Evolutionary conservation across 2,888 invertebrate genomes (phyloP).

Genomic region (Incurvaria masculella): DNA sequence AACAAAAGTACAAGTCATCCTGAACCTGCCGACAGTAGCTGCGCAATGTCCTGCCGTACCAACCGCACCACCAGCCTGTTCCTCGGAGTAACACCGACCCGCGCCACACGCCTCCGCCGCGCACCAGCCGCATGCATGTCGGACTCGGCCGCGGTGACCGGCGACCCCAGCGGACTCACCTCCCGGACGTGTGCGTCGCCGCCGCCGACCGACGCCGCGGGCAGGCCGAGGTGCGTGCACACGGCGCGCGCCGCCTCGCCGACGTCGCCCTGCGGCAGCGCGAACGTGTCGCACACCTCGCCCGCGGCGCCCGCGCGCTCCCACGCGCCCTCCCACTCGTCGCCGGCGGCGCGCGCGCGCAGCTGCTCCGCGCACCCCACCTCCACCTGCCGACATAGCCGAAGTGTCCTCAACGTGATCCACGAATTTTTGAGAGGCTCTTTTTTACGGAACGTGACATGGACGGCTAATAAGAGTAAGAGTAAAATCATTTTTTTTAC

Average conservation of each 20-base stretch:
- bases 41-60: too few relatives aligned
- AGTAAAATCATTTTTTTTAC: too few relatives aligned
- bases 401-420: too few relatives aligned
- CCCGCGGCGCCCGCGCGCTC: conserved; percentile 64
- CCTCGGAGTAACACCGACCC: conserved; percentile 69
- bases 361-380: conserved; percentile 43
- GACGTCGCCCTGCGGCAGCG: conserved; percentile 60
- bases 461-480: too few relatives aligned
- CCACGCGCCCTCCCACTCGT: conserved; percentile 66
- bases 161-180: too few relatives aligned
- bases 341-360: conserved; percentile 26
- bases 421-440: too few relatives aligned
- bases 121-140: too few relatives aligned
- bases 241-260: conserved; percentile 39
- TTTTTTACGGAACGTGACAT: too few relatives aligned
- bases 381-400: too few relatives aligned
- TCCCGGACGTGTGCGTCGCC: background rate
- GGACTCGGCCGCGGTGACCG: conserved; percentile 30
- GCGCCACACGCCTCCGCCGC: conserved; percentile 44
- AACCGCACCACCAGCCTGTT: too few relatives aligned
- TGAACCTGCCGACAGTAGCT: too few relatives aligned
- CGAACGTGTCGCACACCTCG: conserved; percentile 92
- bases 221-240: conserved; percentile 39
- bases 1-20: too few relatives aligned
- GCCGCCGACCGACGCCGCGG: conserved; percentile 24